phyloP scores from a whole-genome alignment of 1,140 invertebrate genomes.

The Telenomus remus region DNA sequence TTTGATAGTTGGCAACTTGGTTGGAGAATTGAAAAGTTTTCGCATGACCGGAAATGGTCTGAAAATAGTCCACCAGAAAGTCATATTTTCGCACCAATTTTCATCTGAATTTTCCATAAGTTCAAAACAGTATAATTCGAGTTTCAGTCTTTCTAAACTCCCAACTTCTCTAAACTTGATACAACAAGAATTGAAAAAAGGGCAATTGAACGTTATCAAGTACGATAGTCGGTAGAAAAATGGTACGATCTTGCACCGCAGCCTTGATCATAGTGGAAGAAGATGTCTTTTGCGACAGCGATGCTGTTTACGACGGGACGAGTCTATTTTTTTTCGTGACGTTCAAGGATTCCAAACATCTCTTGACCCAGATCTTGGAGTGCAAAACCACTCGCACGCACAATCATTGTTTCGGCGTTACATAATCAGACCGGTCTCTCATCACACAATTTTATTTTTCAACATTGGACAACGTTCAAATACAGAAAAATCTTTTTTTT shows the following conservation, averaged over 20 bases:
- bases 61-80: slow-evolving; percentile 5
- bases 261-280: slow-evolving; percentile 37
- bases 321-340: slow-evolving; percentile 52
- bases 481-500: too few species aligned
- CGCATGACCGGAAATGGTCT: slow-evolving; percentile 29
- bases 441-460: too few species aligned
- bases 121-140: too few species aligned
- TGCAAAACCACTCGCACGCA: slow-evolving; percentile 33
- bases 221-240: slow-evolving; percentile 32
- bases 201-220: slow-evolving; percentile 34
- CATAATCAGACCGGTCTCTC: slow-evolving; percentile 32
- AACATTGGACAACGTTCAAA: too few species aligned
- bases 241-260: slow-evolving; percentile 19
- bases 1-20: slow-evolving; percentile 1
- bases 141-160: too few species aligned
- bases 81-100: too few species aligned
- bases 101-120: too few species aligned
- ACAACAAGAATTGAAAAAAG: slow-evolving; percentile 8
- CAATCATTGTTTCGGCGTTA: slow-evolving; percentile 53
- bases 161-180: too few species aligned
- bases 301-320: slow-evolving; percentile 45
- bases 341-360: slow-evolving; percentile 72
- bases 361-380: slow-evolving; percentile 73
- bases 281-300: slow-evolving; percentile 24
- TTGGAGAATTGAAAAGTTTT: slow-evolving; percentile 7